These are phyloP conservation scores for Clinocottus analis DNA, from an alignment of 2,113 vertebrate species.

Conservation along the genomic window DNA sequence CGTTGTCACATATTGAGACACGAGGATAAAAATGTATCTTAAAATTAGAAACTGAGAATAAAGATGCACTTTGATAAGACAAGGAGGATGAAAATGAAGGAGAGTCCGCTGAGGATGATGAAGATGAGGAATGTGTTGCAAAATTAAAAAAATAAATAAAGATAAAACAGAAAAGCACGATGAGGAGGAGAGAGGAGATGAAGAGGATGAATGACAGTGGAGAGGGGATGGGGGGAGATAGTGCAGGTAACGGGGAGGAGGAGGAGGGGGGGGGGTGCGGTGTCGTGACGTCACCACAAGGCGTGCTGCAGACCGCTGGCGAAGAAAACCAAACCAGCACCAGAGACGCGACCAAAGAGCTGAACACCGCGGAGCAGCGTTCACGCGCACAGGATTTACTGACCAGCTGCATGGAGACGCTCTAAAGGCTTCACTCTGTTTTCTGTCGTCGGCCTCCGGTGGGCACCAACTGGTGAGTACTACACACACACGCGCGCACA, in stretches of 20 bases:
- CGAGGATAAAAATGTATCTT: neutral
- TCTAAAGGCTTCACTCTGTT: conserved; percentile 60
- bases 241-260: neutral
- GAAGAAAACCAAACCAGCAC: conserved; percentile 82
- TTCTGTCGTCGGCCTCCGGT: conserved; percentile 52
- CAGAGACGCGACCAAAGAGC: conserved; percentile 61
- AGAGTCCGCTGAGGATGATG: conserved; percentile 5
- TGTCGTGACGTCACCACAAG: conserved; percentile 85
- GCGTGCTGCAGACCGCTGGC: conserved; percentile 72
- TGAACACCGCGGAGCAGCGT: conserved; percentile 69
- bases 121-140: neutral
- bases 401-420: conserved; percentile 76
- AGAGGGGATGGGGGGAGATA: too few relatives aligned
- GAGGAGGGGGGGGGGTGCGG: neutral
- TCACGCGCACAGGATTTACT: conserved; percentile 76
- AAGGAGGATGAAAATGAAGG: neutral
- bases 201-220: conserved; percentile 24
- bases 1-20: neutral
- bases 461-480: conserved; percentile 77
- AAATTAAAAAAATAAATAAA: neutral
- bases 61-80: neutral
- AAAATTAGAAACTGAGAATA: neutral
- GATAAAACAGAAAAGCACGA: neutral
- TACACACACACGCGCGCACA: neutral
- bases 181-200: neutral